phyloP scores from a whole-genome alignment of 2,797 vertebrate genomes.

The Siniperca obscura region DNA sequence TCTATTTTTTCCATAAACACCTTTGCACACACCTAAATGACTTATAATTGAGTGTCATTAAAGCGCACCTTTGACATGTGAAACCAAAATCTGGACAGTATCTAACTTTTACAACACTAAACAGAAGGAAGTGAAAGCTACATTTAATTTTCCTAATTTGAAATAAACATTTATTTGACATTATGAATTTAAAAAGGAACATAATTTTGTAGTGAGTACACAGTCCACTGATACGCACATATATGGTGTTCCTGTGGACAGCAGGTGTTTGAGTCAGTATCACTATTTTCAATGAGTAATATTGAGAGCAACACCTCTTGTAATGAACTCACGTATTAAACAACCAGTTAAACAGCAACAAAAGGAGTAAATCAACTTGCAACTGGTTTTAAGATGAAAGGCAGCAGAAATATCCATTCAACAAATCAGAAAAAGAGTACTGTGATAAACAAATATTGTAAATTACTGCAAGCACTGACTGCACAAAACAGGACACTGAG shows the following conservation, averaged over 20 bases:
- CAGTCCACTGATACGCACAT: neutral
- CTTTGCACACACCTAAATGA: neutral
- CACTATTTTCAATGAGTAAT: neutral
- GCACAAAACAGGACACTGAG: constrained; percentile 1
- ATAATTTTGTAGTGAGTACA: neutral
- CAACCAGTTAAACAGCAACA: neutral
- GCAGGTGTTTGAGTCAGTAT: neutral
- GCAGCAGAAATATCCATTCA: neutral
- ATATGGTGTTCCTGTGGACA: neutral
- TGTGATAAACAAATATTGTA: constrained; percentile 2
- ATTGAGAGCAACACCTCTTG: neutral
- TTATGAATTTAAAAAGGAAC: neutral
- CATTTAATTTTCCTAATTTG: neutral
- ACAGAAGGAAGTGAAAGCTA: neutral
- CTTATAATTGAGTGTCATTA: neutral
- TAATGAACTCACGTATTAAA: neutral
- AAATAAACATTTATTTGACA: too few species aligned
- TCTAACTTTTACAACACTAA: neutral
- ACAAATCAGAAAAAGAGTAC: neutral
- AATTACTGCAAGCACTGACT: neutral
- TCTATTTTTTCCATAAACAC: neutral
- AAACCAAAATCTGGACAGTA: neutral
- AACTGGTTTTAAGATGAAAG: neutral
- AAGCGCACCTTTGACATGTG: neutral
- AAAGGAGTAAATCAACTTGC: neutral